Evolutionary conservation across 2,113 vertebrate species (phyloP).

Genomic region (Apteryx mantelli): DNA sequence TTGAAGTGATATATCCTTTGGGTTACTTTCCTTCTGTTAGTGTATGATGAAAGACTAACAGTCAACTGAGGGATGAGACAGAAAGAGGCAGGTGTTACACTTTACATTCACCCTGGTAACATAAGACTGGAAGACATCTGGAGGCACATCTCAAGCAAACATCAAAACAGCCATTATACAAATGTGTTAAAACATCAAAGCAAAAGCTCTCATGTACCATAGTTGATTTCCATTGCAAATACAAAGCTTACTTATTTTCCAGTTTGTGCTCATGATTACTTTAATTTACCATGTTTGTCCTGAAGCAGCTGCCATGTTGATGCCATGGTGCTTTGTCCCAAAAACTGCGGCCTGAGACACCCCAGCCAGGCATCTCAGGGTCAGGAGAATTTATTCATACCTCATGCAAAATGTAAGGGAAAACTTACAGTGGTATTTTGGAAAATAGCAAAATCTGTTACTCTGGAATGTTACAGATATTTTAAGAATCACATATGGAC

Average conservation of each 20-base stretch:
- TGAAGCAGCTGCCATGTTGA: neutral
- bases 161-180: constrained; percentile 47
- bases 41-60: neutral
- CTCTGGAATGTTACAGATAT: constrained; percentile 12
- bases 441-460: constrained; percentile 36
- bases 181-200: constrained; percentile 41
- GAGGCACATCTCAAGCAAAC: neutral
- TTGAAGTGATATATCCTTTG: neutral
- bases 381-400: constrained; percentile 31
- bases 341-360: neutral
- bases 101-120: constrained; percentile 23
- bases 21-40: neutral
- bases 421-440: constrained; percentile 17
- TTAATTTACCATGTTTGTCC: constrained; percentile 44
- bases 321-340: constrained; percentile 44
- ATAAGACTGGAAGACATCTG: neutral
- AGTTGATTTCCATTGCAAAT: constrained; percentile 64
- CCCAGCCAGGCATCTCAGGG: constrained; percentile 7
- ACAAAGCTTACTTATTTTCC: constrained; percentile 35
- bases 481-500: constrained; percentile 29
- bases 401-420: neutral
- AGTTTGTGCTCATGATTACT: constrained; percentile 45
- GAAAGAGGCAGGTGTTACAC: neutral
- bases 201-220: neutral
- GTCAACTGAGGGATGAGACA: neutral